These are phyloP conservation scores for Capra hircus DNA, from an alignment of 2,113 vertebrate genomes.

Conservation along the genomic window DNA sequence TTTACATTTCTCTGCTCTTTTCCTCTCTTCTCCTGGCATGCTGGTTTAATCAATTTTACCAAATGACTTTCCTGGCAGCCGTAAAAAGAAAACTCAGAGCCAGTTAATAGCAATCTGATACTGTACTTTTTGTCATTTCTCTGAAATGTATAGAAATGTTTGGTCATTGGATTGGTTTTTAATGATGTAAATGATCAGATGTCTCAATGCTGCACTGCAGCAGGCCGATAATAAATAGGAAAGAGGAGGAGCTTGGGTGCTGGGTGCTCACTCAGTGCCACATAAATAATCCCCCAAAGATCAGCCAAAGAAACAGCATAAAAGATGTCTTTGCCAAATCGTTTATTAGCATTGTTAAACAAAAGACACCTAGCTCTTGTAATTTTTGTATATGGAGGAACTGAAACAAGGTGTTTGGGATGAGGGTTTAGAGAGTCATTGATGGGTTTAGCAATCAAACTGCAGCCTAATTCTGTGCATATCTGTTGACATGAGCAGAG, in stretches of 20 bases:
- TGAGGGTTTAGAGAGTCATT: not conserved
- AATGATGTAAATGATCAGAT: slow-evolving; percentile 59
- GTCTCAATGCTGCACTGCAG: slow-evolving; percentile 35
- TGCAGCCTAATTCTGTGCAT: not conserved
- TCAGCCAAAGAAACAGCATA: not conserved
- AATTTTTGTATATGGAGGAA: not conserved
- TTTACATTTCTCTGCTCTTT: slow-evolving; percentile 55
- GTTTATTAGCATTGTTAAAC: not conserved
- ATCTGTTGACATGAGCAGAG: not conserved
- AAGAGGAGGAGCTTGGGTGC: not conserved
- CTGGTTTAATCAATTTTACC: slow-evolving; percentile 62
- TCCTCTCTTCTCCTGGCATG: slow-evolving; percentile 37
- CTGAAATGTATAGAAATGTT: slow-evolving; percentile 40
- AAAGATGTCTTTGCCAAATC: not conserved
- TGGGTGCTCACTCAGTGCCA: not conserved
- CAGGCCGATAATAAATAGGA: slow-evolving; percentile 27
- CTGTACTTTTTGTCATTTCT: slow-evolving; percentile 49
- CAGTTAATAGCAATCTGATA: slow-evolving; percentile 54
- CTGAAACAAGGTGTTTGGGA: not conserved
- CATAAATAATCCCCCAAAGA: not conserved
- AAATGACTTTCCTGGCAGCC: slow-evolving; percentile 69
- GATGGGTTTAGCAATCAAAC: not conserved
- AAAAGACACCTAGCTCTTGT: not conserved
- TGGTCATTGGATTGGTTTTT: slow-evolving; percentile 60
- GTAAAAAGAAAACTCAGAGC: slow-evolving; percentile 50